Conservation (phyloP, 2,797 vertebrate species). For the Tachyglossus aculeatus region DNA sequence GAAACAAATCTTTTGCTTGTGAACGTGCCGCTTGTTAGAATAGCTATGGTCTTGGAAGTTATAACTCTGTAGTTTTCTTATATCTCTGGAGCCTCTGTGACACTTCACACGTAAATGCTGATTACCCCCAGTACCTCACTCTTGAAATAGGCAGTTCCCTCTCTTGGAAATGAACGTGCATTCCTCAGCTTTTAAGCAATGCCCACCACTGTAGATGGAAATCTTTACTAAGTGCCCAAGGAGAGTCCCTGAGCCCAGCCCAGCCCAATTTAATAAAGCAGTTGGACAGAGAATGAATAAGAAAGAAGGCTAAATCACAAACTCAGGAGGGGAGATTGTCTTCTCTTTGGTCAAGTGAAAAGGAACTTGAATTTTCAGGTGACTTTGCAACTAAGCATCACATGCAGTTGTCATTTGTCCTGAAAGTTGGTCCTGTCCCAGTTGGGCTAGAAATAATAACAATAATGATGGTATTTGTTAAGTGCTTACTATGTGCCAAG, state of each 20-base stretch:
- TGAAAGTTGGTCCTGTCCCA: too few species aligned
- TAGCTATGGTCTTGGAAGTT: not conserved
- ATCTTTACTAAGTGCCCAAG: not conserved
- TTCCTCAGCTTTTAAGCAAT: conserved; percentile 41
- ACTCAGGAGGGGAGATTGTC: too few species aligned
- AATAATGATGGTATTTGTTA: too few species aligned
- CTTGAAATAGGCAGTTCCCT: conserved; percentile 10
- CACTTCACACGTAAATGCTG: not conserved
- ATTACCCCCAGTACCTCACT: not conserved
- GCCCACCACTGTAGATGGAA: conserved; percentile 45
- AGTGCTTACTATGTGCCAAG: too few species aligned
- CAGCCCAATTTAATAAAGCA: not conserved
- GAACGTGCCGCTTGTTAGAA: conserved; percentile 15
- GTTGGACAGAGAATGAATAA: conserved; percentile 9
- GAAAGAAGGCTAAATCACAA: not conserved
- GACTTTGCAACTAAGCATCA: not conserved
- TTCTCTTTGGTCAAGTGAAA: too few species aligned
- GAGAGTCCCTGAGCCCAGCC: conserved; percentile 8
- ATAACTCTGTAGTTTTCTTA: not conserved
- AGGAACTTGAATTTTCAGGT: not conserved
- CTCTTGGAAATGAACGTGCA: conserved; percentile 43
- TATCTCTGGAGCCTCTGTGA: conserved; percentile 7
- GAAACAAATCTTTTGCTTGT: not conserved
- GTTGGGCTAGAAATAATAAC: too few species aligned
- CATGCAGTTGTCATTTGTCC: too few species aligned